phyloP scores from a whole-genome alignment of 37 sponge, comb jelly and placozoan genomes.

The Eunapius fragilis region DNA sequence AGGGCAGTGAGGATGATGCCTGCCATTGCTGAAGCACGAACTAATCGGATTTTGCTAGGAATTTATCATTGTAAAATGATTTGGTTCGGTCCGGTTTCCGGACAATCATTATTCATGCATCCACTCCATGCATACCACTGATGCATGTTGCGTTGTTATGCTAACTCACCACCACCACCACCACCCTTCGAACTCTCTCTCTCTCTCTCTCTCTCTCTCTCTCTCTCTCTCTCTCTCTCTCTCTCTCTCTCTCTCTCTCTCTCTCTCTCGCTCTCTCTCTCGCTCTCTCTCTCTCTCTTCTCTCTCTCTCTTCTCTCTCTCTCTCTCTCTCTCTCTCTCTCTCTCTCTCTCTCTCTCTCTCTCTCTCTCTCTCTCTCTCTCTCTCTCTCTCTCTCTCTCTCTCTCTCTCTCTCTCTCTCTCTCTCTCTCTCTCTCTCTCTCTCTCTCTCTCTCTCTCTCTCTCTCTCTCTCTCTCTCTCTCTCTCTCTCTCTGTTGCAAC shows the following conservation, averaged over 20 bases:
- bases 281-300: not conserved
- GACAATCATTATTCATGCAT: too few species aligned
- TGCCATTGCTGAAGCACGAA: not conserved
- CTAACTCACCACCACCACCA: not conserved
- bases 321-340: conserved; percentile 1
- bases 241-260: not conserved
- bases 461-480: conserved; percentile 15
- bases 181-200: not conserved
- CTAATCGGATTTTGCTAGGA: not conserved
- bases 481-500: not conserved
- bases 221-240: not conserved
- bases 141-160: too few species aligned
- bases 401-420: not conserved
- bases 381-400: not conserved
- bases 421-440: not conserved
- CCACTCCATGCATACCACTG: too few species aligned
- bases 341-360: conserved; percentile 20
- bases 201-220: not conserved
- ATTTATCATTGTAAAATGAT: too few species aligned
- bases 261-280: not conserved
- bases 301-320: conserved; percentile 21
- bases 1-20: not conserved
- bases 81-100: too few species aligned
- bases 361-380: not conserved
- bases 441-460: not conserved